A percentile compares a stretch with the other conserved stretches of the same genome.
These are phyloP conservation scores for Linnaemya tessellans DNA, from an alignment of 2,888 invertebrate species.

Conservation along the genomic window DNA sequence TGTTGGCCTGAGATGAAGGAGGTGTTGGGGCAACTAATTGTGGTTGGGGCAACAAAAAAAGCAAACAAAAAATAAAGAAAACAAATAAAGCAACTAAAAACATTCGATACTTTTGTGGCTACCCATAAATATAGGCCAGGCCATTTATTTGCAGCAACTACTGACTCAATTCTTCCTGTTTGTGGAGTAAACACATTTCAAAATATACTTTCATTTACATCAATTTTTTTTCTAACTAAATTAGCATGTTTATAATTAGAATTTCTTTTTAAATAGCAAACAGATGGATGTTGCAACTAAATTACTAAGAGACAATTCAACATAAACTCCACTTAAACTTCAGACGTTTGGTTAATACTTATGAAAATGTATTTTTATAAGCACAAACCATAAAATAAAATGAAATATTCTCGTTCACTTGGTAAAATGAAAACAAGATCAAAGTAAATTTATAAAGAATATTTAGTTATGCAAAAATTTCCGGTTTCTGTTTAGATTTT, in stretches of 20 bases:
- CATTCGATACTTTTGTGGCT: constrained; percentile 57
- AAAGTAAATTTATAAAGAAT: constrained; percentile 52
- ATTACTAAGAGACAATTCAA: constrained; percentile 17
- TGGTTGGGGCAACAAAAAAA: constrained; percentile 40
- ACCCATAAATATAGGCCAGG: constrained; percentile 47
- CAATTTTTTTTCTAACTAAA: not conserved
- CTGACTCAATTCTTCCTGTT: constrained; percentile 63
- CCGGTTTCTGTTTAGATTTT: constrained; percentile 44
- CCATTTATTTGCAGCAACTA: constrained; percentile 56
- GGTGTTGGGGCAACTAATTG: constrained; percentile 63
- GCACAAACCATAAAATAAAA: constrained; percentile 46
- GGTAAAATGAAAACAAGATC: constrained; percentile 46
- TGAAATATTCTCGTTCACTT: constrained; percentile 51
- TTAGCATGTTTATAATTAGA: constrained; percentile 61
- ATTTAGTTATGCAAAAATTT: constrained; percentile 45
- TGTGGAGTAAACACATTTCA: not conserved
- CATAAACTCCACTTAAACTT: constrained; percentile 63
- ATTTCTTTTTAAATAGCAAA: constrained; percentile 58
- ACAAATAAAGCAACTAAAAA: not conserved
- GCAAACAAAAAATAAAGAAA: constrained; percentile 1
- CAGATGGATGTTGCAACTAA: constrained; percentile 54
- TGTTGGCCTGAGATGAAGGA: constrained; percentile 22
- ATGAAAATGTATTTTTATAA: constrained; percentile 4
- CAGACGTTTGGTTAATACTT: constrained; percentile 41
- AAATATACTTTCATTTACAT: constrained; percentile 64